phyloP scores from a whole-genome alignment of 2,113 vertebrate genomes.

The Xiphophorus couchianus region DNA sequence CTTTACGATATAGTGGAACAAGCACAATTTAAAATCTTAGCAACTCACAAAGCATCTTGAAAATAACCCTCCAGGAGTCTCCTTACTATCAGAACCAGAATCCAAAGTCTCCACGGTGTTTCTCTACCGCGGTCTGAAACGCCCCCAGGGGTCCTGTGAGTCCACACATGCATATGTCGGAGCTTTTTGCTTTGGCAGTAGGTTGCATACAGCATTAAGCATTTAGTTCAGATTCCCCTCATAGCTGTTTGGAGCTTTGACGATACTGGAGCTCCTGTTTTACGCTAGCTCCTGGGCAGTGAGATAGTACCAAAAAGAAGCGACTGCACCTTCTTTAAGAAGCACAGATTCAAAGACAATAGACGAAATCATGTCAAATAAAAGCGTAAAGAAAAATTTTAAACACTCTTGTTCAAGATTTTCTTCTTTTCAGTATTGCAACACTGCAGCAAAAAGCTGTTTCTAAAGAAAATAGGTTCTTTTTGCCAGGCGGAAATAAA shows the following conservation, averaged over 20 bases:
- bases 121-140: not conserved
- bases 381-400: no score
- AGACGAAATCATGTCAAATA: not conserved
- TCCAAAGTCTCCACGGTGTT: not conserved
- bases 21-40: not conserved
- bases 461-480: not conserved
- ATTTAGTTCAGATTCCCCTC: not conserved
- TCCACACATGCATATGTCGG: not conserved
- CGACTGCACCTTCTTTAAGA: not conserved
- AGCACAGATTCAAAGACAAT: not conserved
- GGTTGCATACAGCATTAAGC: not conserved
- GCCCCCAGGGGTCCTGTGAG: not conserved
- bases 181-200: not conserved
- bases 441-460: not conserved
- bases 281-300: not conserved
- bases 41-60: not conserved
- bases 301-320: not conserved
- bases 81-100: not conserved
- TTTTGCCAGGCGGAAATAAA: slow-evolving; percentile 41
- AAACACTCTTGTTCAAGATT: not conserved
- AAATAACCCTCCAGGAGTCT: not conserved
- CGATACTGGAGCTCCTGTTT: not conserved
- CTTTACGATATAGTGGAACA: not conserved
- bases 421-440: not conserved
- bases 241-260: not conserved